A percentile compares a stretch with the other conserved stretches of the same genome.
Conservation (phyloP, 2,888 invertebrate genomes). For the Spisula solida region DNA sequence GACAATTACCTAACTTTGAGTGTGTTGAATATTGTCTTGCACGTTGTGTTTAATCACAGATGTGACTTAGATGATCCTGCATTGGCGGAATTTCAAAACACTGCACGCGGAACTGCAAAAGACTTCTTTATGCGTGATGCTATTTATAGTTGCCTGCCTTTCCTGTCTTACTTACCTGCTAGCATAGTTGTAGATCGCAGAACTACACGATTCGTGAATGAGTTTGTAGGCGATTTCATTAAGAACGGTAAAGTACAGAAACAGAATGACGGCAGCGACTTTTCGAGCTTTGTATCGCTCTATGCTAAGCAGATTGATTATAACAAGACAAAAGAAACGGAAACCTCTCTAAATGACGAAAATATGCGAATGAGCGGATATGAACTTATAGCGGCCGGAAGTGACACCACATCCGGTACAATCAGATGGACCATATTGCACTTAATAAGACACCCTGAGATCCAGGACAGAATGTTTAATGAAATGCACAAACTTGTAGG, state of each 20-base stretch:
- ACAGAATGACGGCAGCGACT: not conserved
- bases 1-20: slow-evolving; percentile 22
- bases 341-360: not conserved
- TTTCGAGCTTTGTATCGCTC: not conserved
- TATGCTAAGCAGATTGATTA: not conserved
- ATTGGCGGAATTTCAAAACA: not conserved
- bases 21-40: slow-evolving; percentile 29
- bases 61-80: slow-evolving; percentile 30
- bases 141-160: slow-evolving; percentile 42
- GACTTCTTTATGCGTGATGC: not conserved
- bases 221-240: not conserved
- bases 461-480: slow-evolving; percentile 44
- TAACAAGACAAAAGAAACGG: not conserved
- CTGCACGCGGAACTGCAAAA: not conserved
- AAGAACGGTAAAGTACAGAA: not conserved
- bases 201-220: not conserved
- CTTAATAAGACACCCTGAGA: slow-evolving; percentile 33
- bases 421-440: slow-evolving; percentile 36
- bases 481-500: slow-evolving; percentile 31
- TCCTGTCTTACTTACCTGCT: slow-evolving; percentile 16
- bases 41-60: slow-evolving; percentile 32
- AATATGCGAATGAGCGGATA: slow-evolving; percentile 3
- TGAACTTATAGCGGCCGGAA: slow-evolving; percentile 42
- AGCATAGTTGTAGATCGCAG: not conserved
- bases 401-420: slow-evolving; percentile 39